Percentiles rank a stretch among this genome's conserved stretches.
Evolutionary conservation across 1,140 invertebrate genomes (phyloP).

Genomic region (Lasioglossum albipes): DNA sequence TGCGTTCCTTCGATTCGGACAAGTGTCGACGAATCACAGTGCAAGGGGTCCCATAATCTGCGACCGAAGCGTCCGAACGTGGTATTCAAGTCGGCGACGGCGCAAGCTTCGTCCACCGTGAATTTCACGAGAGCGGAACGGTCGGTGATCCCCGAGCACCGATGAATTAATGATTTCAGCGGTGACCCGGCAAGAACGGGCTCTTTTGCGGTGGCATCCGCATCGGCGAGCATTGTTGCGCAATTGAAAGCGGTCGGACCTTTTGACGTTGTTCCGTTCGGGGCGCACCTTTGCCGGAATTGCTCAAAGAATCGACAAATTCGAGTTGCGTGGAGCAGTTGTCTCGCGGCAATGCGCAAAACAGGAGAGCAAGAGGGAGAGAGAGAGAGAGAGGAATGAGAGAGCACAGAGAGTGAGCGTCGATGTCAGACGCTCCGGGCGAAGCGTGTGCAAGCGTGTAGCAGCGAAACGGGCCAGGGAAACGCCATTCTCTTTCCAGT

Average conservation of each 20-base stretch:
- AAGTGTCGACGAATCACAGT: no score
- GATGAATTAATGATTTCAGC: neutral
- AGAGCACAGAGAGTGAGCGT: neutral
- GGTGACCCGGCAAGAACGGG: neutral
- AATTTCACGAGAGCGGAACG: neutral
- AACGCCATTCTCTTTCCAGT: slow-evolving; percentile 39
- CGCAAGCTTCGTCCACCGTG: neutral
- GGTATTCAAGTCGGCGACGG: no score
- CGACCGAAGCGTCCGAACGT: no score
- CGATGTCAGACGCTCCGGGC: slow-evolving; percentile 12
- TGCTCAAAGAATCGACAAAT: slow-evolving; percentile 28
- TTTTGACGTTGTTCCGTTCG: neutral
- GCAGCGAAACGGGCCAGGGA: slow-evolving; percentile 17
- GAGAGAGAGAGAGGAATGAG: no score
- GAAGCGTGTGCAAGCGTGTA: neutral
- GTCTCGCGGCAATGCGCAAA: neutral
- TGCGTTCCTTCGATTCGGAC: no score
- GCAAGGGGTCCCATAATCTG: no score
- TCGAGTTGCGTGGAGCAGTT: neutral
- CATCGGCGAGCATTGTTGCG: neutral
- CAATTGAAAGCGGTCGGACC: neutral
- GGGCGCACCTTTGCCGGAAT: neutral
- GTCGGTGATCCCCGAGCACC: neutral
- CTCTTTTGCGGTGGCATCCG: neutral
- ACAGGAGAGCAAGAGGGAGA: no score